These are phyloP conservation scores for Philaethria dido DNA, from an alignment of 2,888 invertebrate species.

Conservation along the genomic window DNA sequence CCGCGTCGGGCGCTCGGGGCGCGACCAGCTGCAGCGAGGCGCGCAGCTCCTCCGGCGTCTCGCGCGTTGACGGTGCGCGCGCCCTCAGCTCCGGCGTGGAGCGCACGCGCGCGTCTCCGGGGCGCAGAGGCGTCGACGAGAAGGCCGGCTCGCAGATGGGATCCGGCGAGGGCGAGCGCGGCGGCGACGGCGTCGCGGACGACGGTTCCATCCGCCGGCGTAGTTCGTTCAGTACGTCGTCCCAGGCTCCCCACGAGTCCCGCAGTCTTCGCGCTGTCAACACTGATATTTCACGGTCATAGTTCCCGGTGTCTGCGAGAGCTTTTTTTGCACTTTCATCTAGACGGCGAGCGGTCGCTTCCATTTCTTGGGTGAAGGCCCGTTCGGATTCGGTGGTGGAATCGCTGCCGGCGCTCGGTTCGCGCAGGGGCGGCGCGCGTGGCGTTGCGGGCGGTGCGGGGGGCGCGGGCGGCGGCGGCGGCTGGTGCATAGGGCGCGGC, in stretches of 20 bases:
- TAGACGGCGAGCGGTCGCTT: constrained; percentile 72
- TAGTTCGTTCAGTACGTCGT: constrained; percentile 76
- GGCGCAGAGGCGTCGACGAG: constrained; percentile 84
- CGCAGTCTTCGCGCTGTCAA: constrained; percentile 78
- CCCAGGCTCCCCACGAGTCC: constrained; percentile 81
- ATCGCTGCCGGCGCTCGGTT: constrained; percentile 76
- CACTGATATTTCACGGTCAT: constrained; percentile 83
- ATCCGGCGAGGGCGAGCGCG: constrained; percentile 73
- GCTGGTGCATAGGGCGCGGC: constrained; percentile 50
- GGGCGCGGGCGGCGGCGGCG: constrained; percentile 64
- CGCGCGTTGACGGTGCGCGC: constrained; percentile 67
- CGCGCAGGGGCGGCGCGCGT: constrained; percentile 61
- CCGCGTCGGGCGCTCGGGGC: constrained; percentile 56
- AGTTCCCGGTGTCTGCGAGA: constrained; percentile 80
- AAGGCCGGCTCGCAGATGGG: constrained; percentile 75
- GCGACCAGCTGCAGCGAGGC: constrained; percentile 84
- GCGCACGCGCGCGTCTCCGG: constrained; percentile 73
- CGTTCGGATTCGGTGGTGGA: constrained; percentile 78
- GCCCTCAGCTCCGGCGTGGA: constrained; percentile 86
- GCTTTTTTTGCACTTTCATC: constrained; percentile 72
- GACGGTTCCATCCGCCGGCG: constrained; percentile 72
- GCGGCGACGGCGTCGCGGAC: constrained; percentile 69
- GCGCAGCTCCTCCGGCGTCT: constrained; percentile 80
- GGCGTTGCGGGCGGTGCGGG: constrained; percentile 58
- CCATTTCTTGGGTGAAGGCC: constrained; percentile 76